Base-by-base conservation (phyloP, 1,140 invertebrate species). In the Lysiphlebus fabarum region DNA sequence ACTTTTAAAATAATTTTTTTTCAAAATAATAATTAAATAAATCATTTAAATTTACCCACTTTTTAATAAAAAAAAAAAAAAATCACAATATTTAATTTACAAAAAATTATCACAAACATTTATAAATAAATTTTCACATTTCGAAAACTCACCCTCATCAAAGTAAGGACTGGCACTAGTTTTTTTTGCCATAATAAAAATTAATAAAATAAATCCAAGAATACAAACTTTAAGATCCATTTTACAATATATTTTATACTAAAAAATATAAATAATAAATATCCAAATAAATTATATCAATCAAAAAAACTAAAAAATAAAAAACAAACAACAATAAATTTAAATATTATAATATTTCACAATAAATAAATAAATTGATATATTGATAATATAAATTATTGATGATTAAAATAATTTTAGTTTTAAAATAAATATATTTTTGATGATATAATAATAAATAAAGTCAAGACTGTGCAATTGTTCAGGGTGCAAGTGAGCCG, bases 401-500 rank as follows among this genome's bases (percentile, higher is more conserved):
- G n/a, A n/a, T n/a, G n/a, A n/a, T n/a, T n/a, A n/a, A n/a, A n/a
- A n/a, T n/a, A n/a, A n/a, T n/a, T n/a, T n/a, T n/a, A n/a, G n/a
- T n/a, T n/a, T n/a, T n/a, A n/a, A n/a, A n/a, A n/a, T 45, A 7
- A 45, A 41, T 41, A 3, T n/a, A 12, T 33, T 11, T 49, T 33
- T 49, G 5, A 36, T 10, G 34, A 49, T n/a, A 50, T 1, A 56
- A 37, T 37, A n/a, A 37, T n/a, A 49, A 6, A 14, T 26, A 6
- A 14, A 53, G 36, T 34, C 44, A 51, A 45, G 58, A 49, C 40
- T 41, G 56, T 40, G 40, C 40, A 58, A 45, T 51, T 51, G 48
- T 60, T 60, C 64, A 63, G 65, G 53, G 58, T 67, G 66, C 68
- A 66, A 75, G 65, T 75, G 73, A 68, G 59, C 62, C 59, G 59